phyloP scores from a whole-genome alignment of 1,140 invertebrate species.

The Hycleus cichorii region DNA sequence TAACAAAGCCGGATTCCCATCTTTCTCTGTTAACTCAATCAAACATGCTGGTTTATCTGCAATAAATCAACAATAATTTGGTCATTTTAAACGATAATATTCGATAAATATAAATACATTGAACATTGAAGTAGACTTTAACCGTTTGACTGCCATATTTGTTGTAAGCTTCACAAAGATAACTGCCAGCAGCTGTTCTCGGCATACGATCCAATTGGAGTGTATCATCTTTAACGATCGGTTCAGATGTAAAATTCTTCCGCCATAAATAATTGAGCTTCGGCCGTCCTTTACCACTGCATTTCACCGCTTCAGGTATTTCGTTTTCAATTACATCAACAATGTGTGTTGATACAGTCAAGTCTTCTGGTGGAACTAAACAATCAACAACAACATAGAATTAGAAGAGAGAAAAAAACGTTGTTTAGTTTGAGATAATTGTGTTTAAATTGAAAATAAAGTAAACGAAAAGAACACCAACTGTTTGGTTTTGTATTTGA shows the following conservation, averaged over 20 bases:
- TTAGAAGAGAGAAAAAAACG: no score
- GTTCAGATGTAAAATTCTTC: constrained; percentile 43
- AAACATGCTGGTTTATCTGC: constrained; percentile 78
- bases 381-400: background rate
- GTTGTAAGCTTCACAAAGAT: constrained; percentile 70
- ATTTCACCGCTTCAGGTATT: constrained; percentile 66
- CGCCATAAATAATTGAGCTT: constrained; percentile 63
- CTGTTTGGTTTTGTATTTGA: no score
- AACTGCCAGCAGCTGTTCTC: constrained; percentile 59
- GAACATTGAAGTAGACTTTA: constrained; percentile 63
- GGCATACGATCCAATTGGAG: constrained; percentile 51
- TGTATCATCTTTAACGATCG: constrained; percentile 46
- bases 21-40: constrained; percentile 62
- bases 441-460: background rate
- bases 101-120: constrained; percentile 57
- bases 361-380: constrained; percentile 79
- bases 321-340: constrained; percentile 72
- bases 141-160: constrained; percentile 61
- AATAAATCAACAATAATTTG: constrained; percentile 21
- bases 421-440: background rate
- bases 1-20: constrained; percentile 67
- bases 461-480: no score
- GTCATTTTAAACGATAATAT: no score
- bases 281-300: constrained; percentile 67
- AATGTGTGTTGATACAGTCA: constrained; percentile 61